These are phyloP conservation scores for Portevinia maculata DNA, from an alignment of 2,888 invertebrate genomes.

Conservation along the genomic window DNA sequence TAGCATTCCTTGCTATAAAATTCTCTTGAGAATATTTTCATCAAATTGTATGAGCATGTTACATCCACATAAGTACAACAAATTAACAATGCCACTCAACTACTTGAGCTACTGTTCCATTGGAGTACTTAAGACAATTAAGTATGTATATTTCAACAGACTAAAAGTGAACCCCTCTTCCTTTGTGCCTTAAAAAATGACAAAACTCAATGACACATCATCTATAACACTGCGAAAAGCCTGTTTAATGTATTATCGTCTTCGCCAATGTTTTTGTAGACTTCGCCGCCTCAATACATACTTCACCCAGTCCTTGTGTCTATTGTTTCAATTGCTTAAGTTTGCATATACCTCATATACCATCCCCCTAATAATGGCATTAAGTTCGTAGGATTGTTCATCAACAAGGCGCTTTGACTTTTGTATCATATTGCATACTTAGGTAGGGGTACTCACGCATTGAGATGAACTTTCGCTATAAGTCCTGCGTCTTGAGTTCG, in stretches of 20 bases:
- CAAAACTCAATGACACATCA: slow-evolving; percentile 2
- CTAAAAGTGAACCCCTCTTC: no score
- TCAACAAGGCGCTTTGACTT: slow-evolving; percentile 46
- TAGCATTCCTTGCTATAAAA: no score
- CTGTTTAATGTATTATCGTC: slow-evolving; percentile 60
- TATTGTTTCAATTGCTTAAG: slow-evolving; percentile 58
- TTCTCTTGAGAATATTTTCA: background rate
- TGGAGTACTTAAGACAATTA: slow-evolving; percentile 47
- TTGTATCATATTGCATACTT: slow-evolving; percentile 28
- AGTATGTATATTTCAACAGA: slow-evolving; percentile 51
- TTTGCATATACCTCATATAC: slow-evolving; percentile 20
- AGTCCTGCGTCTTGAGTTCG: background rate
- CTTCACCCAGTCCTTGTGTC: slow-evolving; percentile 38
- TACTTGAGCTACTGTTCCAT: slow-evolving; percentile 40
- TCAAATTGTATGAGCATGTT: background rate
- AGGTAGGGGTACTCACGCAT: slow-evolving; percentile 36
- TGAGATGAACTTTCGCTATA: slow-evolving; percentile 21
- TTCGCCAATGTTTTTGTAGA: slow-evolving; percentile 45
- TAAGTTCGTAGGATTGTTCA: slow-evolving; percentile 25
- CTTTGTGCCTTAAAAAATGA: slow-evolving; percentile 20
- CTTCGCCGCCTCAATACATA: slow-evolving; percentile 27
- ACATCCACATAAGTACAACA: slow-evolving; percentile 41
- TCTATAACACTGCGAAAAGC: slow-evolving; percentile 39
- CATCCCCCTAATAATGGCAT: slow-evolving; percentile 12
- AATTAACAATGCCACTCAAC: slow-evolving; percentile 50